Percentiles rank a stretch among this genome's conserved stretches.
Conservation (phyloP, 1,140 invertebrate genomes). For the Bombus balteatus region DNA sequence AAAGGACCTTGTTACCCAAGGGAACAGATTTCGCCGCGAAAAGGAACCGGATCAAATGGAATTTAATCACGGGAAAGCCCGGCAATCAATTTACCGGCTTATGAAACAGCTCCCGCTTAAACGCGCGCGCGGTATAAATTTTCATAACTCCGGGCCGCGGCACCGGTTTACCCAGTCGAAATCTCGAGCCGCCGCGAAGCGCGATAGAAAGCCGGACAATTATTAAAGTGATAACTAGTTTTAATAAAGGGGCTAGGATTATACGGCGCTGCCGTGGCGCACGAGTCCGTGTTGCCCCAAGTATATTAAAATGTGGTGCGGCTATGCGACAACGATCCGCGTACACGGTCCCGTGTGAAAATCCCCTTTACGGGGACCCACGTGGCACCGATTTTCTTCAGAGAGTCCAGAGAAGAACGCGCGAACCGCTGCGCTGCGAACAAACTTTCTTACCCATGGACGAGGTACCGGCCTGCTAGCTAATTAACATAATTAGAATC, state of each 20-base stretch:
- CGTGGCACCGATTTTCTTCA: constrained; percentile 17
- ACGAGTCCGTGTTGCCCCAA: neutral
- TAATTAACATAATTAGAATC: constrained; percentile 58
- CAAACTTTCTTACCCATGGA: constrained; percentile 27
- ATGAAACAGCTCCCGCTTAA: constrained; percentile 13
- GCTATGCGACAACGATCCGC: neutral
- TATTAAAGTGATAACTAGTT: constrained; percentile 52
- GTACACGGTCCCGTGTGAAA: constrained; percentile 4
- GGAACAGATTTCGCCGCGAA: neutral
- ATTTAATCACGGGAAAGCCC: constrained; percentile 31
- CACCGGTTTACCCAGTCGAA: neutral
- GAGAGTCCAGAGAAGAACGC: neutral
- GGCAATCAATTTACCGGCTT: constrained; percentile 26
- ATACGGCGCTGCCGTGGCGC: neutral
- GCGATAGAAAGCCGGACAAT: constrained; percentile 22
- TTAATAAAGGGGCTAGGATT: constrained; percentile 39
- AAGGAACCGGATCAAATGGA: constrained; percentile 28
- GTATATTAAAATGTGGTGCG: constrained; percentile 37
- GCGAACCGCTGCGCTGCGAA: neutral
- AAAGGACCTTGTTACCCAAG: neutral
- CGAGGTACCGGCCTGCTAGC: neutral
- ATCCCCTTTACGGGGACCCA: neutral
- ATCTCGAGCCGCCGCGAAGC: neutral
- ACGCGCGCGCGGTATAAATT: constrained; percentile 13
- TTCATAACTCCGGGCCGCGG: constrained; percentile 1